Evolutionary conservation across 2,888 invertebrate species (phyloP), one percentile per base, ranked within the genome.

Genomic region (Xestoiulus laeticollis): DNA sequence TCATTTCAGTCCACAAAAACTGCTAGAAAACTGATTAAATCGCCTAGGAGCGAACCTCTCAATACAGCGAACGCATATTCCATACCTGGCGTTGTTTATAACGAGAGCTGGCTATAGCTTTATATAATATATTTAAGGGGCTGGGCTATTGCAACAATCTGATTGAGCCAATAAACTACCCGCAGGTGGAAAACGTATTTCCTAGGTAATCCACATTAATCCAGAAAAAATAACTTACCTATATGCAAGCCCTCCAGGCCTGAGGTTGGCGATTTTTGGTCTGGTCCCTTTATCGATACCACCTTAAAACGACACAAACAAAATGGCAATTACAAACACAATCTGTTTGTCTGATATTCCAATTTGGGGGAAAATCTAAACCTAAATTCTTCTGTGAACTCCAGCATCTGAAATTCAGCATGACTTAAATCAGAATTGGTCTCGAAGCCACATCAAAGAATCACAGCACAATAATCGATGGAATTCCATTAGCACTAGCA

Each of bases 181-280:
- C n/a, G n/a, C n/a, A n/a, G n/a, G n/a, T n/a, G n/a, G n/a, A n/a
- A n/a, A n/a, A n/a, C n/a, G n/a, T n/a, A n/a, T n/a, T n/a, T n/a
- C n/a, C n/a, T n/a, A n/a, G n/a, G n/a, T n/a, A n/a, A n/a, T n/a
- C n/a, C n/a, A n/a, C n/a, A n/a, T n/a, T n/a, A n/a, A n/a, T n/a
- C n/a, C n/a, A 26, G 83, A n/a, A 83, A 30, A 30, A 16, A 30
- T n/a, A 83, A 22, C 33, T 85, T 44, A 92, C 92, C 92, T 94
- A 90, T 94, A 93, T 53, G 95, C 95, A 33, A 95, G 94, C 0
- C 95, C 95, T 89, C 95, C 95, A 33, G 95, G 94, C 59, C 95
- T 92, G 90, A 96, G 93, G 89, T 94, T 94, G 89, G 95, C 94
- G 89, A 96, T 94, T 88, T 94, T 94, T 12, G 95, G 95, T 90